Percentiles rank a stretch among this genome's conserved stretches.
Evolutionary conservation across 2,888 invertebrate genomes (phyloP).

Genomic region (Cataglyphis cursor): DNA sequence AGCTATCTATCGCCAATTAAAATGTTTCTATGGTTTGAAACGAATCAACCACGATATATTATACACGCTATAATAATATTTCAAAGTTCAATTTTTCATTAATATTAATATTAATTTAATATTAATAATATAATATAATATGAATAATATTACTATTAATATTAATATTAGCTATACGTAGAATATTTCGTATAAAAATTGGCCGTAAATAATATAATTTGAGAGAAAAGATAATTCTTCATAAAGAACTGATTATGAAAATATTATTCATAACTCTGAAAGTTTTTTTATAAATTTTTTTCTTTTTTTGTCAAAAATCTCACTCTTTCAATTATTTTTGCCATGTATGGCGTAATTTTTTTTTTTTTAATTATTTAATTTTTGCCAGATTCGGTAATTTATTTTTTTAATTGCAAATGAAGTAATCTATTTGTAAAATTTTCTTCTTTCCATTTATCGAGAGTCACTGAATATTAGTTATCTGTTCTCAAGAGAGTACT

Average conservation of each 20-base stretch:
- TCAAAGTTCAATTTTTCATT: not conserved
- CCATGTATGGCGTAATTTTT: not conserved
- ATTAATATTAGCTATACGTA: not conserved
- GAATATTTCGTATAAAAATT: not conserved
- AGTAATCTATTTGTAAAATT: not conserved
- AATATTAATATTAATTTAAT: not conserved
- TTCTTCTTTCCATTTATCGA: not conserved
- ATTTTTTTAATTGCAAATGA: not conserved
- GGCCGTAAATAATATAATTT: not conserved
- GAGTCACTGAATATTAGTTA: not conserved
- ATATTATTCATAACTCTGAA: not conserved
- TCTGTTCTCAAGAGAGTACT: slow-evolving; percentile 3
- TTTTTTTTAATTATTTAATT: not conserved
- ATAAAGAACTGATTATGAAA: not conserved
- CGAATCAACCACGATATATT: not conserved
- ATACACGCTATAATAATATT: not conserved
- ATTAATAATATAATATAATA: not conserved
- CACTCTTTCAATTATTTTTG: not conserved
- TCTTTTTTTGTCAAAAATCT: not conserved
- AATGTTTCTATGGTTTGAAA: not conserved
- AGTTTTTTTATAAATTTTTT: not conserved
- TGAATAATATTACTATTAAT: not conserved
- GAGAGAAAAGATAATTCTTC: not conserved
- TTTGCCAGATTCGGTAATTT: not conserved
- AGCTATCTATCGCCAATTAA: not conserved